Conservation (phyloP, 2,113 vertebrate species). For the Misgurnus mizolepis region DNA sequence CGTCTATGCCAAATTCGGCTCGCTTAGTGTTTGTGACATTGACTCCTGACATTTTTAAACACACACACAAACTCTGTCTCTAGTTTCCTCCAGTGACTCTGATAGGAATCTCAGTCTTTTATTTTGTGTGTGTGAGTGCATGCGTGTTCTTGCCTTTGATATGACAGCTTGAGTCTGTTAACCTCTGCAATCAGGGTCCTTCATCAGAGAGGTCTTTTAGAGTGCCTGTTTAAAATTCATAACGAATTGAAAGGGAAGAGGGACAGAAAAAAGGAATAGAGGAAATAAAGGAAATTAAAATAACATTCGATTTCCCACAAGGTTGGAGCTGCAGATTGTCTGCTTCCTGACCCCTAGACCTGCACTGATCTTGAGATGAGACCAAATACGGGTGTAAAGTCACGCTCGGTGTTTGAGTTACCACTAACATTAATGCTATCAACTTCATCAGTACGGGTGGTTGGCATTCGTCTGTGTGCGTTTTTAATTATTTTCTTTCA, state of each 20-base stretch:
- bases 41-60: conserved; percentile 24
- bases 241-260: conserved; percentile 15
- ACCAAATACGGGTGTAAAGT: background rate
- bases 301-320: conserved; percentile 30
- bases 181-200: conserved; percentile 48
- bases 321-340: conserved; percentile 31
- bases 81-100: conserved; percentile 59
- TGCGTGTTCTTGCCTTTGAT: conserved; percentile 43
- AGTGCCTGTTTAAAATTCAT: conserved; percentile 45
- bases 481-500: conserved; percentile 28
- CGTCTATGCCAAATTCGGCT: conserved; percentile 16
- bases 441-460: conserved; percentile 5
- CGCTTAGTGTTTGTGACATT: conserved; percentile 58
- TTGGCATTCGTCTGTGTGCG: conserved; percentile 12
- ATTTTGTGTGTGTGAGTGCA: conserved; percentile 23
- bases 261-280: conserved; percentile 11
- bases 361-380: conserved; percentile 28
- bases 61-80: conserved; percentile 2
- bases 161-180: conserved; percentile 47
- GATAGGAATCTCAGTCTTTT: conserved; percentile 44
- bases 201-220: conserved; percentile 42
- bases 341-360: conserved; percentile 31
- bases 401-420: conserved; percentile 20
- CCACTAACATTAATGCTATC: conserved; percentile 11
- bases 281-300: conserved; percentile 30